Percentiles rank a stretch among this genome's conserved stretches.
Conservation (phyloP, 1,140 invertebrate genomes). For the Anoplolepis gracilipes region DNA sequence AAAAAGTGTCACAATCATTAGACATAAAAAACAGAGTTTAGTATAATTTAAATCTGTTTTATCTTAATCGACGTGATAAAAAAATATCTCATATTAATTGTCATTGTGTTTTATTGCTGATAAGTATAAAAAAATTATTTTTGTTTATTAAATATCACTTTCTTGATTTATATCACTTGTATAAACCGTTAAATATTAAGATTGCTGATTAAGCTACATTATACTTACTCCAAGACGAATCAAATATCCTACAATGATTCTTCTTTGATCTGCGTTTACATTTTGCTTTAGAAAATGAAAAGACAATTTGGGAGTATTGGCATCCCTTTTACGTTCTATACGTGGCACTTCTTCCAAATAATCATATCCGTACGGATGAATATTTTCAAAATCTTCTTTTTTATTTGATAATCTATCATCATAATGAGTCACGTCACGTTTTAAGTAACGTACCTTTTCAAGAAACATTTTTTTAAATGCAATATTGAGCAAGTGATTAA, state of each 20-base stretch:
- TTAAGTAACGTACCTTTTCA: background rate
- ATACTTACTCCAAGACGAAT: slow-evolving; percentile 65
- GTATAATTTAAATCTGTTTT: background rate
- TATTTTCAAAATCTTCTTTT: too few species aligned
- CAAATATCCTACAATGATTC: slow-evolving; percentile 69
- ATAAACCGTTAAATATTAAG: too few species aligned
- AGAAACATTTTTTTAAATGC: background rate
- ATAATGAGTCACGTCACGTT: background rate
- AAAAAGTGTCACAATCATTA: background rate
- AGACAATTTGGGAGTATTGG: slow-evolving; percentile 32
- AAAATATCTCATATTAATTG: background rate
- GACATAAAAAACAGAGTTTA: background rate
- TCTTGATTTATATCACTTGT: too few species aligned
- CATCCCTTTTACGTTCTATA: slow-evolving; percentile 38
- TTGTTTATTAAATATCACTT: too few species aligned
- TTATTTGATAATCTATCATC: background rate
- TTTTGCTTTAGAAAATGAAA: slow-evolving; percentile 37
- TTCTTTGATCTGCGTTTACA: slow-evolving; percentile 70
- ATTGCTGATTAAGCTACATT: too few species aligned
- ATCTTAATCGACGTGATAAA: background rate
- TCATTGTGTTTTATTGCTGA: background rate
- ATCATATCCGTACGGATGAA: background rate
- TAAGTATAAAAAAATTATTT: background rate
- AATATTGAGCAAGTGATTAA: background rate
- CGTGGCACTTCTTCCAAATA: background rate